phyloP scores from a whole-genome alignment of 2,113 vertebrate genomes.

The Anolis sagrei region DNA sequence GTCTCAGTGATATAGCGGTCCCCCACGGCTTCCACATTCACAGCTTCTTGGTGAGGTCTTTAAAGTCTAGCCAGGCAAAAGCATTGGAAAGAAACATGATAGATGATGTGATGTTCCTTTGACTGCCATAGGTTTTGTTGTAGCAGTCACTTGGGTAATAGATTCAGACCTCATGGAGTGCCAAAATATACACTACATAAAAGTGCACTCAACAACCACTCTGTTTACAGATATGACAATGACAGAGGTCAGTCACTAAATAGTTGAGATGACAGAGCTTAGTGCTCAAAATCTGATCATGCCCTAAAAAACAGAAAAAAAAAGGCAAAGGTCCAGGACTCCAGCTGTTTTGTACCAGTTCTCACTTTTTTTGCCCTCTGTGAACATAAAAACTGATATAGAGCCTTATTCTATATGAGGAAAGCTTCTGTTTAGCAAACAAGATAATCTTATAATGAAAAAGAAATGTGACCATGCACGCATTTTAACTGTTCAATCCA shows the following conservation, averaged over 20 bases:
- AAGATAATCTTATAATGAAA: neutral
- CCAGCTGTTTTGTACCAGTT: constrained; percentile 21
- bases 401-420: neutral
- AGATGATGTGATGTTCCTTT: constrained; percentile 18
- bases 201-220: constrained; percentile 27
- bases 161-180: constrained; percentile 13
- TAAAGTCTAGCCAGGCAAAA: constrained; percentile 14
- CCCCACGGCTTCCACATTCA: neutral
- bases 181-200: constrained; percentile 41
- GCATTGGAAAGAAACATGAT: constrained; percentile 25
- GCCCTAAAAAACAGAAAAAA: neutral
- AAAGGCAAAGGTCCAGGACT: constrained; percentile 22
- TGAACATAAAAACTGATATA: neutral
- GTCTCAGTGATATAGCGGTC: neutral
- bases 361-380: neutral
- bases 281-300: constrained; percentile 17
- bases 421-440: neutral
- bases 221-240: constrained; percentile 22
- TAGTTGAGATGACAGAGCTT: constrained; percentile 25
- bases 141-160: neutral
- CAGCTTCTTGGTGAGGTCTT: constrained; percentile 28
- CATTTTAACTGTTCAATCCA: neutral
- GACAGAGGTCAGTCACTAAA: constrained; percentile 38
- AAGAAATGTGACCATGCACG: neutral
- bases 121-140: constrained; percentile 8